Evolutionary conservation across 2,113 vertebrate species (phyloP).

Genomic region (Salminus brasiliensis): DNA sequence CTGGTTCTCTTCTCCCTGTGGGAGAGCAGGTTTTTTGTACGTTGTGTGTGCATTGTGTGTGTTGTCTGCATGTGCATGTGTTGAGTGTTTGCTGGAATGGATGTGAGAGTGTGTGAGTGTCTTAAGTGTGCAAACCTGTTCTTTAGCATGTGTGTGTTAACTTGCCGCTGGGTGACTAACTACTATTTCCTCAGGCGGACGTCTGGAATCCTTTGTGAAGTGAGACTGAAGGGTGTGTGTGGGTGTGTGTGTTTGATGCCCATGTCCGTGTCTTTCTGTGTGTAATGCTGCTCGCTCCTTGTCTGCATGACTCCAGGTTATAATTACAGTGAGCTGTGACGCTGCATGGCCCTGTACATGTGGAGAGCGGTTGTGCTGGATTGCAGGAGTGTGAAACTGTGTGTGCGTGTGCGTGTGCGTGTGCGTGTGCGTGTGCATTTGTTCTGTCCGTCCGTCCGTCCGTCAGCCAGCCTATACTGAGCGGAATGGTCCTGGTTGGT

Average conservation of each 20-base stretch:
- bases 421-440: conserved; percentile 26
- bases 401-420: conserved; percentile 47
- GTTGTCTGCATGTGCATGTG: conserved; percentile 54
- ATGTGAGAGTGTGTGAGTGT: conserved; percentile 41
- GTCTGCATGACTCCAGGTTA: conserved; percentile 76
- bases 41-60: conserved; percentile 41
- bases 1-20: conserved; percentile 81
- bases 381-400: too few relatives aligned
- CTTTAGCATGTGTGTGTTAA: conserved; percentile 18
- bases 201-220: conserved; percentile 67
- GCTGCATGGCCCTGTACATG: conserved; percentile 80
- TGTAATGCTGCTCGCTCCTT: conserved; percentile 65
- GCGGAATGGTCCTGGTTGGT: conserved; percentile 40
- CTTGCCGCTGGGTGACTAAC: conserved; percentile 27
- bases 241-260: conserved; percentile 35
- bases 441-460: too few relatives aligned
- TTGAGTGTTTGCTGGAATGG: conserved; percentile 12
- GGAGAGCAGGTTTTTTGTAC: conserved; percentile 69
- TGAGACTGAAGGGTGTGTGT: conserved; percentile 43
- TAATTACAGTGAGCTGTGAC: conserved; percentile 72
- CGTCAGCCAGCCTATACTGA: conserved; percentile 44
- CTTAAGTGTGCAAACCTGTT: conserved; percentile 46
- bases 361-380: conserved; percentile 45
- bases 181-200: conserved; percentile 10
- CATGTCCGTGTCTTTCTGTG: conserved; percentile 47